Base-by-base conservation (phyloP, 1,140 invertebrate species). In the Dendrolimus kikuchii region DNA sequence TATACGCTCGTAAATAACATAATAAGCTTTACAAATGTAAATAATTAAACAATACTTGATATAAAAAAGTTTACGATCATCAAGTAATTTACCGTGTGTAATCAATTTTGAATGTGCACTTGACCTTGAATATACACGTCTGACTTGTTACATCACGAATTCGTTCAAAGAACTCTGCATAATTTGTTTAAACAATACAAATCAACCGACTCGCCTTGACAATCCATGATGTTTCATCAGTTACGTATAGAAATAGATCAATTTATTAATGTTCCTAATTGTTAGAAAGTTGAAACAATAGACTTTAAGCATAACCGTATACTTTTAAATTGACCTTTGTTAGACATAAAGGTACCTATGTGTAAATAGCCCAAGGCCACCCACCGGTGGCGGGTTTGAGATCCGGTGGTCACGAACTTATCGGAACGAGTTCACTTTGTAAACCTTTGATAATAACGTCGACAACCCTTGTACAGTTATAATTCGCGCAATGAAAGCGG, bases 241-340 rank as follows among this genome's bases (percentile, higher is more conserved):
- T 10, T 41, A 51, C 45, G 23, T 51, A 57, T 45, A 56, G 47
- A 60, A 59, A 58, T 49, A 56, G 54, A 68, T 68, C 55, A 51
- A 23, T 36, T 36, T 23, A 23, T 23, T 23, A 23, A 23, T 23
- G 46, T 46, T 57, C 53, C 46, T 49, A 49, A 53, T 45, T 46
- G 45, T 51, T 53, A 44, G 46, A 53, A 10, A 44, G 47, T 41
- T 60, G 53, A 5, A 68, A 68, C 62, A 62, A 68, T 64, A 60
- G 56, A 42, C 10, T 49, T 49, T 46, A 49, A 54, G 42, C 43
- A 47, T 7, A 40, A 42, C 51, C 48, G 42, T 51, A 71, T 60
- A 79, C 80, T 83, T 83, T 83, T 74, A 66, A 80, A 74, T 71
- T 83, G 81, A 85, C 81, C 80, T 85, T 84, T 82, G 59, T 52